These are phyloP conservation scores for Himantopus leucocephalus DNA, from an alignment of 2,113 vertebrate genomes.

Conservation along the genomic window DNA sequence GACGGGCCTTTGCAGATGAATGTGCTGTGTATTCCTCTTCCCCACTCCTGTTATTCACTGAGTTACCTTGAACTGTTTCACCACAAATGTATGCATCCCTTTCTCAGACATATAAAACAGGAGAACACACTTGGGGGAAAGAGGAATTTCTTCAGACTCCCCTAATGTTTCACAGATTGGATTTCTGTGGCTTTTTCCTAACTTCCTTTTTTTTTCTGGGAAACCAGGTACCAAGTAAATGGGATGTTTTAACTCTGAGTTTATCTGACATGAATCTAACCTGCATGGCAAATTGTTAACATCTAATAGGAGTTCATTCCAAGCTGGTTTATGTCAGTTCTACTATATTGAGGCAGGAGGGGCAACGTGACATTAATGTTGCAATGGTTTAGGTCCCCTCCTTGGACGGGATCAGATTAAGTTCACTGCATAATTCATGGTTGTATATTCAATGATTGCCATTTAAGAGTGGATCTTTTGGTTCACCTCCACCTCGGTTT, in stretches of 20 bases:
- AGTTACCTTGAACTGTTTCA: slow-evolving; percentile 35
- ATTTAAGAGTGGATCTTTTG: slow-evolving; percentile 26
- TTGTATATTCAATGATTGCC: slow-evolving; percentile 1
- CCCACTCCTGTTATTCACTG: background rate
- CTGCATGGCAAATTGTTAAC: slow-evolving; percentile 48
- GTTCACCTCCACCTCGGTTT: slow-evolving; percentile 33
- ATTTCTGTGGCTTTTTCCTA: slow-evolving; percentile 69
- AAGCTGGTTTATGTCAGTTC: slow-evolving; percentile 49
- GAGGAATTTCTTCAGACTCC: slow-evolving; percentile 73
- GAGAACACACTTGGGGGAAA: slow-evolving; percentile 76
- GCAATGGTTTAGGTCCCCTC: background rate
- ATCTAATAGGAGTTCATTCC: slow-evolving; percentile 46
- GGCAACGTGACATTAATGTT: background rate
- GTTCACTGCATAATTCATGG: slow-evolving; percentile 56
- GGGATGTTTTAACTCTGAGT: slow-evolving; percentile 58
- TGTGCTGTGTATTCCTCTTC: background rate
- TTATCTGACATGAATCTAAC: slow-evolving; percentile 67
- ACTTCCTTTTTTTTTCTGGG: slow-evolving; percentile 61
- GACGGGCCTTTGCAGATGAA: background rate
- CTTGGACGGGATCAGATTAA: slow-evolving; percentile 2
- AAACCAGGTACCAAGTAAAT: slow-evolving; percentile 70
- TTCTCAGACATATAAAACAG: slow-evolving; percentile 77
- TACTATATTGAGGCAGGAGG: background rate
- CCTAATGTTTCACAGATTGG: slow-evolving; percentile 73
- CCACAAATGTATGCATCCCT: slow-evolving; percentile 38